These are phyloP conservation scores for Eulemur macaco DNA, from an alignment of 2,113 vertebrate species.

Conservation along the genomic window DNA sequence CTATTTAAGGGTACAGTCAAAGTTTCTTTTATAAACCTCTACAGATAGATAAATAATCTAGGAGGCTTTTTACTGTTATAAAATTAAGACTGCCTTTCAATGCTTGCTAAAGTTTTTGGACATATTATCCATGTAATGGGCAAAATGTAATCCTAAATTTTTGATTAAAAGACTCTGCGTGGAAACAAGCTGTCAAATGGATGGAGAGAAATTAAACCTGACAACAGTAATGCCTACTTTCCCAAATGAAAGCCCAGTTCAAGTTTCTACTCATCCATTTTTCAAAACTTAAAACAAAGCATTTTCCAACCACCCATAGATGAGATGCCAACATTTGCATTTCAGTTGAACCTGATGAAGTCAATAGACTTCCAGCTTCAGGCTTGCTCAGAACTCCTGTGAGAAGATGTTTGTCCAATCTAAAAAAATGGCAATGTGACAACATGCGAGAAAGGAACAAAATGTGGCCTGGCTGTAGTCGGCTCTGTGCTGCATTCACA, in stretches of 20 bases:
- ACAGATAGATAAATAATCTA: conserved; percentile 78
- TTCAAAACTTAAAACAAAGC: conserved; percentile 76
- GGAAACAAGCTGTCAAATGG: conserved; percentile 83
- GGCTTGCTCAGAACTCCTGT: not conserved
- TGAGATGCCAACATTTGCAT: conserved; percentile 83
- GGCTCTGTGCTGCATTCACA: not conserved
- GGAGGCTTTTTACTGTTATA: conserved; percentile 71
- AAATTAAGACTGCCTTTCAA: conserved; percentile 66
- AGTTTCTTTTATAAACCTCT: conserved; percentile 82
- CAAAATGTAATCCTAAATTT: conserved; percentile 80
- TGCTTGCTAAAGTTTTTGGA: conserved; percentile 71
- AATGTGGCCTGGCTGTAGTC: not conserved
- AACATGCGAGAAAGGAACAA: not conserved
- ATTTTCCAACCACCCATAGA: conserved; percentile 78
- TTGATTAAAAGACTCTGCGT: conserved; percentile 82
- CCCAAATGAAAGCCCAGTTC: conserved; percentile 84
- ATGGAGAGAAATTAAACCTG: conserved; percentile 84
- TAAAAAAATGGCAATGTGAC: not conserved
- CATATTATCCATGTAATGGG: conserved; percentile 76
- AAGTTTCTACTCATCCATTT: conserved; percentile 85
- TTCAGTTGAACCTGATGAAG: conserved; percentile 62
- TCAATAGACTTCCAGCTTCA: not conserved
- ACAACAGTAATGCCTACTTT: conserved; percentile 83
- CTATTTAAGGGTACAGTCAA: conserved; percentile 83
- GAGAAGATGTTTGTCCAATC: not conserved